These are phyloP conservation scores for Argopecten irradians DNA, from an alignment of 1,140 invertebrate species.

Conservation along the genomic window DNA sequence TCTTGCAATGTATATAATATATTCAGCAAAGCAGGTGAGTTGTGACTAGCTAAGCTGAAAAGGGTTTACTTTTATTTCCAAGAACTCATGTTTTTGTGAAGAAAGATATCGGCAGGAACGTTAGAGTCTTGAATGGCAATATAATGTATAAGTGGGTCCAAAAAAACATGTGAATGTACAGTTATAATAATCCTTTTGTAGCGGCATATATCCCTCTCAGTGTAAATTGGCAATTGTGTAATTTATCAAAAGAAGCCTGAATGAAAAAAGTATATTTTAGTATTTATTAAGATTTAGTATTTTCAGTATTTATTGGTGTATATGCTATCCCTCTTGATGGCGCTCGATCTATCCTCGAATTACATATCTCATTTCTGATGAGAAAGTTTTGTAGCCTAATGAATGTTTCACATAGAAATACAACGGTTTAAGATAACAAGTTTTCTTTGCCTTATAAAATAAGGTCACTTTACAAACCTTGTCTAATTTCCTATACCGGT, in stretches of 20 bases:
- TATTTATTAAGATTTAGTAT: conserved; percentile 20
- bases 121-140: not conserved
- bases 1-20: not conserved
- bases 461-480: conserved; percentile 16
- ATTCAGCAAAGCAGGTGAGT: not conserved
- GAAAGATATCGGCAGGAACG: conserved; percentile 6
- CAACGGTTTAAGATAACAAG: not conserved
- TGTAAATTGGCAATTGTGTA: not conserved
- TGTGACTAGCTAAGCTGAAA: conserved; percentile 11
- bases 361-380: not conserved
- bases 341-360: not conserved
- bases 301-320: not conserved
- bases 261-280: not conserved
- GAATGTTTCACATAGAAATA: not conserved
- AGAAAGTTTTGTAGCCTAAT: not conserved
- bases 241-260: not conserved
- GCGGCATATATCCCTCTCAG: not conserved
- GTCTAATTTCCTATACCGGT: not conserved
- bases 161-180: not conserved
- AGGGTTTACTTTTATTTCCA: not conserved
- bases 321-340: not conserved
- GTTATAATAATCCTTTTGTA: not conserved
- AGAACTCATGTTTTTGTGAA: conserved; percentile 10
- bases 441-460: not conserved
- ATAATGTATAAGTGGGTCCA: not conserved